Base-by-base conservation (phyloP, 2,888 invertebrate species). In the Thysanoteuthis rhombus region DNA sequence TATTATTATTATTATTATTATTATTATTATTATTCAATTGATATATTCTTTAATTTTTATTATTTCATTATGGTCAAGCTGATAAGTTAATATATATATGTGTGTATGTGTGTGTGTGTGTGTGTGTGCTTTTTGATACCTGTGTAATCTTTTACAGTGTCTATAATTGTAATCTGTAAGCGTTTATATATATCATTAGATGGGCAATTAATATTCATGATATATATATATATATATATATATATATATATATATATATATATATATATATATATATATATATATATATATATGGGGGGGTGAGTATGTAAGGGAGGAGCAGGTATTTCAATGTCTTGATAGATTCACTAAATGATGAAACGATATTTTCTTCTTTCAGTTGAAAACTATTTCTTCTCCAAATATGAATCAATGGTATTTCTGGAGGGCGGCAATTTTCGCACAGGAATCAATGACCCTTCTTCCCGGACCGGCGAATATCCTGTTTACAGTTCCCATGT, bases 381-480 rank as follows among this genome's bases (percentile, higher is more conserved):
- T 93, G 28, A 47, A 38, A 58, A 93, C 25, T 93, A 93, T 25
- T 93, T 93, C 58, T 47, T 36, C 42, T 93, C 93, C 58, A 93
- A 93, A 36, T 93, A 93, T 58, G 94, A 95, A 93, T 93, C 94
- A 1, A 95, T 95, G 95, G 52, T 94, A 4, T 94, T 94, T 42
- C 94, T 95, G 93, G 40, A 94, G 47, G 95, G 94, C 6, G 96
- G 95, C 39, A 94, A 94, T 22, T 96, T 96, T 93, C 90, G 93
- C 36, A 95, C 95, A 95, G 97, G 97, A 4, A 96, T 96, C 36
- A 96, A 96, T 93, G 96, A 97, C 94, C 96, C 96, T 0, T 94
- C 95, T 28, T 96, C 96, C 0, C 94, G 95, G 47, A 96, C 96
- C 6, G 97, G 97, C n/a, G 97, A 97, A 94, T 96, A 96, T 94